These are phyloP conservation scores for Todus mexicanus DNA, from an alignment of 2,797 vertebrate genomes.

Conservation along the genomic window DNA sequence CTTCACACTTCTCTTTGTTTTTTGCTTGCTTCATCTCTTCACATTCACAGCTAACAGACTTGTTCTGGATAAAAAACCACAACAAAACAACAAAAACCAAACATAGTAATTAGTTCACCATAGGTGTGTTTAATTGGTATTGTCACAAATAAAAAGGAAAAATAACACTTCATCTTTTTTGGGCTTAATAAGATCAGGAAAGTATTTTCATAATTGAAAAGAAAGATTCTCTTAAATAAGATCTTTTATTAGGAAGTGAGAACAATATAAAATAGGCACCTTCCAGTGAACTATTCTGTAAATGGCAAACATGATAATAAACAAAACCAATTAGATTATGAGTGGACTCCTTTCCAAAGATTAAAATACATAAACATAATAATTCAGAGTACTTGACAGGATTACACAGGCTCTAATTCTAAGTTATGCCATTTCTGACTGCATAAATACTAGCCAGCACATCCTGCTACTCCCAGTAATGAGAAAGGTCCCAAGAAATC, in stretches of 20 bases:
- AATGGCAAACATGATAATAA: constrained; percentile 15
- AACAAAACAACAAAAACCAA: not conserved
- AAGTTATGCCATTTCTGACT: not conserved
- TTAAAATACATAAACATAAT: constrained; percentile 23
- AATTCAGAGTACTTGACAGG: constrained; percentile 14
- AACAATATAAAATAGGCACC: constrained; percentile 1
- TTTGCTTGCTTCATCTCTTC: not conserved
- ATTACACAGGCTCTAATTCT: not conserved
- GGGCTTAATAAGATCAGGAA: constrained; percentile 47
- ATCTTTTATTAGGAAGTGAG: constrained; percentile 1
- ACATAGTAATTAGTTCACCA: constrained; percentile 3
- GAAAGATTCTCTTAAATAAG: constrained; percentile 24
- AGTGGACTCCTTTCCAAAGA: constrained; percentile 4
- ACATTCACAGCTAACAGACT: not conserved
- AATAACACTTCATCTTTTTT: constrained; percentile 36
- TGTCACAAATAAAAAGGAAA: constrained; percentile 58
- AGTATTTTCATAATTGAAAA: constrained; percentile 58
- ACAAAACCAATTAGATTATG: constrained; percentile 26
- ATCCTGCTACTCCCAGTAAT: not conserved
- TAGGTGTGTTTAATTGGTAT: constrained; percentile 40
- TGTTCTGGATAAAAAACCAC: not conserved
- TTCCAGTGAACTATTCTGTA: not conserved
- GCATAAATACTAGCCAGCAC: not conserved
- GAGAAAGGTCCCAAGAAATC: not conserved
- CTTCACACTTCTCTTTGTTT: not conserved